Evolutionary conservation across 2,888 invertebrate species (phyloP), one percentile per base, ranked within the genome.

Genomic region (Tribolium freemani): DNA sequence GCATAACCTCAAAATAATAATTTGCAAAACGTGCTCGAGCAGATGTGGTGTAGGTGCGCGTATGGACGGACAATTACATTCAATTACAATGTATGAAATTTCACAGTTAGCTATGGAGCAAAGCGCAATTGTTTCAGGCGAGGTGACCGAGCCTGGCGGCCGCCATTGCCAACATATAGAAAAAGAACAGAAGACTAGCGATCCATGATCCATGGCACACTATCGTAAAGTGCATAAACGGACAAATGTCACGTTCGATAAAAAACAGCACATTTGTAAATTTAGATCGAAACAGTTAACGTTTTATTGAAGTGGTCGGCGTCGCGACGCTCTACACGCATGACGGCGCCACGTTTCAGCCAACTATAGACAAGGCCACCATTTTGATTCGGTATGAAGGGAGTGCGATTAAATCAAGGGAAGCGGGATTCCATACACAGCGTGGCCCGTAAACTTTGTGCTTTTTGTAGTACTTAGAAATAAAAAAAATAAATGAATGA

Each of bases 41-140:
- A 61, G 67, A 57, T 58, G 66, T 67, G 53, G 69, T 68, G 75
- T 78, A 75, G 75, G 76, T 80, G 74, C 72, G 70, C 73, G 71
- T 72, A 74, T 70, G 71, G 75, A 72, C 75, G 74, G 73, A 78
- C 77, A 77, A 80, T 79, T 78, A 79, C 75, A 75, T 73, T 77
- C 78, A 73, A 79, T 80, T 79, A 82, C 82, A 82, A 76, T 81
- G 82, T 82, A 81, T 76, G 78, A 64, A 80, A 81, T 82, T 82
- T 82, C 81, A 81, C 79, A 80, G 79, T 80, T 76, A 77, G 74
- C 75, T 74, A 75, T 74, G 73, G 76, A 76, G 77, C 76, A 72
- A 53, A 61, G 56, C 53, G 58, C 68, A 51, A 72, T 75, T 72
- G 72, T 71, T 71, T 68, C 69, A 61, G 58, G 44, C 50, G 58